These are phyloP conservation scores for Halichoeres trimaculatus DNA, from an alignment of 2,113 vertebrate genomes.

Conservation along the genomic window DNA sequence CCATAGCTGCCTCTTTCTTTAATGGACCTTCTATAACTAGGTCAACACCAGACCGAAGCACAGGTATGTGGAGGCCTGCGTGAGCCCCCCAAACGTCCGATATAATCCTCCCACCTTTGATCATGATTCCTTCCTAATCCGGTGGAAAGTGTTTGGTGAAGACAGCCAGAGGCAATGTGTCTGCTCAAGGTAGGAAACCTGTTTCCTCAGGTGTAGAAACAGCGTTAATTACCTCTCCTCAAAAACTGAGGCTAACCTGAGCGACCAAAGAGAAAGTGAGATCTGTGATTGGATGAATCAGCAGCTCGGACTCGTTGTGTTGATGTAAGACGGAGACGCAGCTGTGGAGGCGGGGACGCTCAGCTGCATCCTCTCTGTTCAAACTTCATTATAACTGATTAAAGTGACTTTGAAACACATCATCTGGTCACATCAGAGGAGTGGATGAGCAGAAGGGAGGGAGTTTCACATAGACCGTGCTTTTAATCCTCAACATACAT, in stretches of 20 bases:
- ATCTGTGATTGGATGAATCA: slow-evolving; percentile 58
- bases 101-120: slow-evolving; percentile 73
- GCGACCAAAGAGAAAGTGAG: slow-evolving; percentile 60
- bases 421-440: slow-evolving; percentile 76
- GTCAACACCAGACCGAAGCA: slow-evolving; percentile 45
- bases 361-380: slow-evolving; percentile 57
- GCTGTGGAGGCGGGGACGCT: slow-evolving; percentile 65
- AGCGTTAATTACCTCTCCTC: slow-evolving; percentile 58
- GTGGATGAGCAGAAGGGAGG: slow-evolving; percentile 60
- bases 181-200: slow-evolving; percentile 37
- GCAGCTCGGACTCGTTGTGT: slow-evolving; percentile 24
- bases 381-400: slow-evolving; percentile 81
- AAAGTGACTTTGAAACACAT: slow-evolving; percentile 79
- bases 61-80: slow-evolving; percentile 21
- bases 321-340: slow-evolving; percentile 59
- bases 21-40: slow-evolving; percentile 42
- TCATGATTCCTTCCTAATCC: slow-evolving; percentile 72
- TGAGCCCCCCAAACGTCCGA: slow-evolving; percentile 42
- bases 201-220: slow-evolving; percentile 46
- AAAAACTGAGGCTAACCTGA: slow-evolving; percentile 36
- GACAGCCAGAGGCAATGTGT: slow-evolving; percentile 56
- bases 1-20: slow-evolving; percentile 9
- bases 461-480: slow-evolving; percentile 38
- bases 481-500: slow-evolving; percentile 58
- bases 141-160: slow-evolving; percentile 56